phyloP scores from a whole-genome alignment of 2,888 invertebrate genomes.

The Aleiodes alternator region DNA sequence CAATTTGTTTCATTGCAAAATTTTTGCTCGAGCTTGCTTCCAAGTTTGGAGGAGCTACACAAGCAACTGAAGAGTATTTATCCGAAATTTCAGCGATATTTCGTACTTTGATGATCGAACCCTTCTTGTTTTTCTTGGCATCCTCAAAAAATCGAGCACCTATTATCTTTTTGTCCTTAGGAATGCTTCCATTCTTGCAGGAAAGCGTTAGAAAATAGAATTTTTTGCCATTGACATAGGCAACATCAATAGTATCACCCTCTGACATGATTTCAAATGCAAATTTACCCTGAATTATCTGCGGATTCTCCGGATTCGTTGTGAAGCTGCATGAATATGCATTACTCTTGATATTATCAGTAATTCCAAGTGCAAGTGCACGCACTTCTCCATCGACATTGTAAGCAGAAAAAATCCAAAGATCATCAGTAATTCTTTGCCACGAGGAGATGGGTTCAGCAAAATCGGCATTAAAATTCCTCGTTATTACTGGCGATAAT shows the following conservation, averaged over 20 bases:
- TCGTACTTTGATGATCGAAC: conserved; percentile 75
- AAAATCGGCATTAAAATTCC: conserved; percentile 69
- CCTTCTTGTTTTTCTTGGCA: conserved; percentile 53
- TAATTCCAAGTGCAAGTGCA: conserved; percentile 81
- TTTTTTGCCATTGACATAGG: conserved; percentile 71
- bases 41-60: conserved; percentile 79
- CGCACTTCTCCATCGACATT: conserved; percentile 78
- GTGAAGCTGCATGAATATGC: conserved; percentile 78
- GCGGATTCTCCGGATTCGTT: conserved; percentile 60
- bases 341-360: conserved; percentile 76
- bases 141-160: conserved; percentile 45
- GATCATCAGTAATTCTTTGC: conserved; percentile 80
- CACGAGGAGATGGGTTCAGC: conserved; percentile 81
- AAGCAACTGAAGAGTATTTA: conserved; percentile 78
- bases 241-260: conserved; percentile 71
- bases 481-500: conserved; percentile 43
- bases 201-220: conserved; percentile 79
- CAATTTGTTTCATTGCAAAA: conserved; percentile 76
- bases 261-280: conserved; percentile 59
- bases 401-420: conserved; percentile 83
- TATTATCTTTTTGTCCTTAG: conserved; percentile 55
- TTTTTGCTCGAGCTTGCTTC: conserved; percentile 70
- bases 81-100: conserved; percentile 68
- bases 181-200: conserved; percentile 56
- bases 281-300: conserved; percentile 78